Evolutionary conservation across 2,113 vertebrate species (phyloP), one percentile per base, ranked within the genome.

Genomic region (Myiagra hebetior): DNA sequence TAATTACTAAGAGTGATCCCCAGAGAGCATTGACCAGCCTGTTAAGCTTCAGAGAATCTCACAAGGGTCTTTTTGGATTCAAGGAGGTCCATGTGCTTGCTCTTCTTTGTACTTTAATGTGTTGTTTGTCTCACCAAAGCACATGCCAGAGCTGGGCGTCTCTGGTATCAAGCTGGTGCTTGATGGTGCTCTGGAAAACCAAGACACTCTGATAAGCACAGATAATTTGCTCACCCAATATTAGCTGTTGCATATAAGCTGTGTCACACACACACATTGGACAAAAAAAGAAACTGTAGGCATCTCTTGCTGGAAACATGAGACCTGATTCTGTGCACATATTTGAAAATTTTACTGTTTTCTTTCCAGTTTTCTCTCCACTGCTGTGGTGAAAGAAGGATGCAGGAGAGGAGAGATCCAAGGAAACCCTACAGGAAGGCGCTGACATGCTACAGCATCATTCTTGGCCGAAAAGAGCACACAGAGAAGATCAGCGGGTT

Each of bases 391-490:
- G 21, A 97, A 97, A 76, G 65, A 95, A 90, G 89, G 86, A 76
- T 68, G 89, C 86, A 91, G 96, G 95, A 97, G 91, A 93, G 84
- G 96, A 96, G 95, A 94, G 89, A 95, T 75, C 90, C 23, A 57
- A 80, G 92, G 96, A 96, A 91, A 86, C 73, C 27, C 11, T n/a
- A 83, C 17, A 37, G 93, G 94, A 94, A 84, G 79, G 86, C 85
- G 28, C 95, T 87, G 70, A 95, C 94, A 91, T 93, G 37, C 46
- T 94, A 74, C 41, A 65, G 95, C 96, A 93, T 97, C 96, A 77
- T 97, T 67, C 84, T 77, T 52, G 91, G 95, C 94, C 14, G 79
- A 95, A 85, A 95, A 96, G 56, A 87, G 93, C 74, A 92, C 39
- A 8, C 9, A 39, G 50, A 86, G 46, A 92, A 95, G 95, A 85